phyloP scores from a whole-genome alignment of 2,113 vertebrate species.

The Oplegnathus fasciatus region DNA sequence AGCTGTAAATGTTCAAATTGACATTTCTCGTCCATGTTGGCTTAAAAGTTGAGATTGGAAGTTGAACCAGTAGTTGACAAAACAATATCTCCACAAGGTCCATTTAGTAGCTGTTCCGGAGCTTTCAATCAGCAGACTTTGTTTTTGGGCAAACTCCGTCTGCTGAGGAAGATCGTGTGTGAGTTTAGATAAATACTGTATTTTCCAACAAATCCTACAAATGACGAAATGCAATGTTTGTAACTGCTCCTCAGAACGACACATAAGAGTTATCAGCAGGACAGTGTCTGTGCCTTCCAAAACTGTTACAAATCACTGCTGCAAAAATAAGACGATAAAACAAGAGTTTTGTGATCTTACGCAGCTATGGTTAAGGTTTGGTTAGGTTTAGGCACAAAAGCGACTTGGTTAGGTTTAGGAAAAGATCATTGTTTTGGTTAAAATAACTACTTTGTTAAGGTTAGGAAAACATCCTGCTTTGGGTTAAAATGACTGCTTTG shows the following conservation, averaged over 20 bases:
- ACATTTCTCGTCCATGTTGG: background rate
- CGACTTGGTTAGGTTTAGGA: background rate
- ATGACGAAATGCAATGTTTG: background rate
- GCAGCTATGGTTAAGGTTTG: background rate
- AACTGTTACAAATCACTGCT: background rate
- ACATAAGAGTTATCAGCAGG: background rate
- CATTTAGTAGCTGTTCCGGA: background rate
- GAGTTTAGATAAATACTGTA: background rate
- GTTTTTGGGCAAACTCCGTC: background rate
- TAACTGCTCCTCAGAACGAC: background rate
- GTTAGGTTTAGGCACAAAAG: background rate
- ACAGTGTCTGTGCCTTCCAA: no score
- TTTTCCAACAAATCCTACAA: background rate
- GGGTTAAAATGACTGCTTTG: background rate
- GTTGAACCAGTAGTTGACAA: background rate
- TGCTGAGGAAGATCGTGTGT: background rate
- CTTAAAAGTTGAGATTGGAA: background rate
- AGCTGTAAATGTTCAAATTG: no score
- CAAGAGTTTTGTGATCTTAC: background rate
- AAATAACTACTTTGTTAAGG: background rate
- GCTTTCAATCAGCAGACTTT: background rate
- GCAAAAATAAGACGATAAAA: background rate
- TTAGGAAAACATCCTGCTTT: background rate
- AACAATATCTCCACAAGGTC: background rate
- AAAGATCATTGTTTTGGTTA: slow-evolving; percentile 3